Conservation (phyloP, 2,797 vertebrate genomes). For the Emydoidea blandingii region DNA sequence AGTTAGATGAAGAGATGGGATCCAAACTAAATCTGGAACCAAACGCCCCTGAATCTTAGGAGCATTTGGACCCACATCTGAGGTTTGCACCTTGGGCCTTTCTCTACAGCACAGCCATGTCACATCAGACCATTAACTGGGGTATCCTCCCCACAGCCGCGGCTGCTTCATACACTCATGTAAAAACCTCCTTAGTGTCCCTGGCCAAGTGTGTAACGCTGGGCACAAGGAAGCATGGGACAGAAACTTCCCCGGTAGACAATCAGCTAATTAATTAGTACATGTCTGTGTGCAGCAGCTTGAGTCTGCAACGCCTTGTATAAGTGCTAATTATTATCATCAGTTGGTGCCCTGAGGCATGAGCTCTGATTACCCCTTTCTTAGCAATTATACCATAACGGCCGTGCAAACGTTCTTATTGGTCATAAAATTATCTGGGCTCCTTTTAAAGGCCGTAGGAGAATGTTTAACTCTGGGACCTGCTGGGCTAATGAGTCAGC, state of each 20-base stretch:
- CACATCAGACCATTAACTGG: neutral
- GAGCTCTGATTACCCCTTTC: conserved; percentile 60
- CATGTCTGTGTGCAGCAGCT: conserved; percentile 34
- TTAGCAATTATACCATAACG: conserved; percentile 54
- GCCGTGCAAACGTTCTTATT: conserved; percentile 34
- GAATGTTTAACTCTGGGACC: conserved; percentile 44
- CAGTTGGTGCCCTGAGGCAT: conserved; percentile 52
- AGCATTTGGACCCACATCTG: neutral
- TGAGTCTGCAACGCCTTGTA: conserved; percentile 48
- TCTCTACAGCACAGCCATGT: neutral
- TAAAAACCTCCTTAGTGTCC: neutral
- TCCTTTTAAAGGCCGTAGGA: conserved; percentile 37
- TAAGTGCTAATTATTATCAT: conserved; percentile 63
- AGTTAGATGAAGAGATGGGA: neutral
- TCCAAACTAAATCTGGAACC: neutral
- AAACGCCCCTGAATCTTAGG: neutral
- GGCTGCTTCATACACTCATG: conserved; percentile 22
- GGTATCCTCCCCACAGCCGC: neutral
- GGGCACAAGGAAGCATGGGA: neutral
- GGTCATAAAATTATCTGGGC: conserved; percentile 47
- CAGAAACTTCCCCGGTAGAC: conserved; percentile 28
- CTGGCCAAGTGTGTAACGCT: neutral
- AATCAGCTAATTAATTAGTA: conserved; percentile 71
- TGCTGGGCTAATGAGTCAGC: conserved; percentile 50
- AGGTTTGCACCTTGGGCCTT: neutral